phyloP scores from a whole-genome alignment of 2,888 invertebrate species.

The Oithona nana region DNA sequence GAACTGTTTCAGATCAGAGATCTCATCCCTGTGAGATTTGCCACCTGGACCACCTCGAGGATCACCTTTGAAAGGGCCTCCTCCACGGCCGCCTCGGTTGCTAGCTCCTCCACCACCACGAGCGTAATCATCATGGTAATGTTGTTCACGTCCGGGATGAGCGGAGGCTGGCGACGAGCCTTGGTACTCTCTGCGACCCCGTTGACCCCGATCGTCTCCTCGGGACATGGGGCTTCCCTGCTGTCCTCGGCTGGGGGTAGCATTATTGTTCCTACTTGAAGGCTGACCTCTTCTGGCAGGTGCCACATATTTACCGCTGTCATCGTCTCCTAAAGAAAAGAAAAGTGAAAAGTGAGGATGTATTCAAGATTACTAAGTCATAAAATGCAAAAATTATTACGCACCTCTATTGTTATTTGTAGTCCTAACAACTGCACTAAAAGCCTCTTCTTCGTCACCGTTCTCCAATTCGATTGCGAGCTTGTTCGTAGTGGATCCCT shows the following conservation, averaged over 20 bases:
- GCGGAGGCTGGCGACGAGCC: background rate
- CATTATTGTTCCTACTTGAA: too few relatives aligned
- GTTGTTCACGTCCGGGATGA: background rate
- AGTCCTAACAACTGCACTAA: background rate
- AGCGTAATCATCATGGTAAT: background rate
- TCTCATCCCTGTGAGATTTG: background rate
- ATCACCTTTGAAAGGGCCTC: background rate
- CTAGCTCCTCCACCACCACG: background rate
- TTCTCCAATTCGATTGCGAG: constrained; percentile 70
- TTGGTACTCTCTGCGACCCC: background rate
- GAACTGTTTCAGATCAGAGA: background rate
- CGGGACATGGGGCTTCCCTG: background rate
- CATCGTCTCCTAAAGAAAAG: background rate
- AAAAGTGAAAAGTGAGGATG: background rate
- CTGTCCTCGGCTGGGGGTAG: too few relatives aligned
- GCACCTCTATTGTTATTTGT: too few relatives aligned
- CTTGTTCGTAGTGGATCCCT: constrained; percentile 59
- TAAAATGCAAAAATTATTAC: too few relatives aligned
- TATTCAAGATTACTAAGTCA: too few relatives aligned
- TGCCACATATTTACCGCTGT: background rate
- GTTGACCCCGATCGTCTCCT: too few relatives aligned
- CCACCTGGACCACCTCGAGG: background rate
- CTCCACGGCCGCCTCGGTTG: background rate
- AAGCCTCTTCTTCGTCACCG: constrained; percentile 32
- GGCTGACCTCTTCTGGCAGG: too few relatives aligned